Conservation (phyloP, 2,113 vertebrate genomes). For the Acrocephalus kingi region DNA sequence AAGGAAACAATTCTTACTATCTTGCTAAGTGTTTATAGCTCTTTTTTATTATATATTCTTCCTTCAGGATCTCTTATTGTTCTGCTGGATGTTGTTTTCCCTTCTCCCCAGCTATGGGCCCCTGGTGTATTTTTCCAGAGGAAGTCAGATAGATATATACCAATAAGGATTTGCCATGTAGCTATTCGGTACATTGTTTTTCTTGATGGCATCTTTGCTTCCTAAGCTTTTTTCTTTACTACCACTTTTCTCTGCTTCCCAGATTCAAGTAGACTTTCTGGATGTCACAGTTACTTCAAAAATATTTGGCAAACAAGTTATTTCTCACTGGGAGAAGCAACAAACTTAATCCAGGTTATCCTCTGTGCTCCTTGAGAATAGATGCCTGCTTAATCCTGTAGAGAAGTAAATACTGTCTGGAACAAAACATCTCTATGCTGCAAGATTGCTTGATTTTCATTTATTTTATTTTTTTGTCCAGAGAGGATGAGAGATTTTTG, state of each 20-base stretch:
- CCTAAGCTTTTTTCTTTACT: not conserved
- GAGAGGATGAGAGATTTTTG: not conserved
- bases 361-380: conserved; percentile 1
- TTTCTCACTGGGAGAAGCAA: conserved; percentile 7
- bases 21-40: not conserved
- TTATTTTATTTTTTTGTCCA: conserved; percentile 16
- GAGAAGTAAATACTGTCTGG: conserved; percentile 13
- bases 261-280: not conserved
- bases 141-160: not conserved
- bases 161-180: not conserved
- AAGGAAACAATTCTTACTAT: not conserved
- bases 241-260: not conserved
- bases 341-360: conserved; percentile 43
- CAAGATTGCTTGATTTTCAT: conserved; percentile 18
- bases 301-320: conserved; percentile 23
- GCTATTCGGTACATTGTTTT: not conserved
- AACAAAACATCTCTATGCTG: conserved; percentile 8
- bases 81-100: not conserved
- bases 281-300: conserved; percentile 2
- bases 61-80: not conserved
- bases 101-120: not conserved
- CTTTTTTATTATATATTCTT: not conserved
- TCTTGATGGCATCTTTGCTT: not conserved
- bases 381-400: conserved; percentile 12
- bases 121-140: not conserved